Evolutionary conservation across 2,113 vertebrate genomes (phyloP).

Genomic region (Felis catus): F.catus_Fca126_mat1.0 CM031415.1:192769501-192770000

Average conservation of each 20-base stretch:
- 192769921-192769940: neutral
- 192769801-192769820: neutral
- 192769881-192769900: neutral
- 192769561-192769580: neutral
- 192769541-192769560: accelerated
- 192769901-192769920: neutral
- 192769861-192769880: neutral
- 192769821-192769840: too few relatives aligned
- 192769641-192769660: too few relatives aligned
- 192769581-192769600: neutral
- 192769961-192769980: neutral
- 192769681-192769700: neutral
- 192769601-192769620: neutral
- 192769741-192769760: neutral
- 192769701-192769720: neutral
- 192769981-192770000: neutral
- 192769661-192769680: neutral
- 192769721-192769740: neutral
- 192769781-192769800: neutral
- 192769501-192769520: neutral
- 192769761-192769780: neutral
- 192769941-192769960: neutral
- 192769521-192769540: neutral
- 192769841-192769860: neutral
- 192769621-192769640: neutral